These are phyloP conservation scores for Habroteleia sp. DNA, from an alignment of 2,888 invertebrate genomes.

Conservation along the genomic window DNA sequence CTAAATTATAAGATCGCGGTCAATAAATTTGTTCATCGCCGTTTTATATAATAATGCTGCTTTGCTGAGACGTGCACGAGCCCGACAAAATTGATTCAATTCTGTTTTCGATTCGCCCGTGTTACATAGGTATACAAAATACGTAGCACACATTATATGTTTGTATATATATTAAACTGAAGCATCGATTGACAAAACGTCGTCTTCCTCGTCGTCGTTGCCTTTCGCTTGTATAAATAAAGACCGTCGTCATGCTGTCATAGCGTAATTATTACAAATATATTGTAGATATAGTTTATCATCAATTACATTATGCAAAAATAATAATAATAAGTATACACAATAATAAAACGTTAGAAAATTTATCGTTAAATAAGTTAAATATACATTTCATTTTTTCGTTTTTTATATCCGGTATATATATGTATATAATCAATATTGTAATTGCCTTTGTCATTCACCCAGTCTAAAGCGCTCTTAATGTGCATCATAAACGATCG, in stretches of 20 bases:
- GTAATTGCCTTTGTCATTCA: conserved; percentile 64
- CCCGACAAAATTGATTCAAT: conserved; percentile 44
- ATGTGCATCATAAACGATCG: conserved; percentile 51
- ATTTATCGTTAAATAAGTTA: conserved; percentile 77
- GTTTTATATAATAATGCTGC: conserved; percentile 46
- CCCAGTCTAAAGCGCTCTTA: conserved; percentile 62
- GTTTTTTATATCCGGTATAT: conserved; percentile 59
- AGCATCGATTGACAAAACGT: conserved; percentile 67
- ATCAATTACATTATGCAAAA: conserved; percentile 76
- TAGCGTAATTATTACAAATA: conserved; percentile 73
- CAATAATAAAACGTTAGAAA: conserved; percentile 79
- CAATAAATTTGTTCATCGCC: conserved; percentile 9
- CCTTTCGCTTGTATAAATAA: conserved; percentile 70
- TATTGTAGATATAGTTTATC: conserved; percentile 72
- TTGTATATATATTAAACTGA: conserved; percentile 45
- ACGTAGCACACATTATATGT: conserved; percentile 48
- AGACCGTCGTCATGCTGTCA: conserved; percentile 71
- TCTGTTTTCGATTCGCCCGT: conserved; percentile 35
- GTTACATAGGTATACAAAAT: conserved; percentile 60
- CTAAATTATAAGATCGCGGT: too few species aligned
- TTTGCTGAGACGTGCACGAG: conserved; percentile 40
- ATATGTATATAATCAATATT: conserved; percentile 39
- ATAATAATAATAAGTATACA: conserved; percentile 80
- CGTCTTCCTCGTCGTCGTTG: conserved; percentile 58
- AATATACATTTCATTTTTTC: conserved; percentile 75